Evolutionary conservation across 1,140 invertebrate genomes (phyloP).

Genomic region (Protaetia brevitarsis): DNA sequence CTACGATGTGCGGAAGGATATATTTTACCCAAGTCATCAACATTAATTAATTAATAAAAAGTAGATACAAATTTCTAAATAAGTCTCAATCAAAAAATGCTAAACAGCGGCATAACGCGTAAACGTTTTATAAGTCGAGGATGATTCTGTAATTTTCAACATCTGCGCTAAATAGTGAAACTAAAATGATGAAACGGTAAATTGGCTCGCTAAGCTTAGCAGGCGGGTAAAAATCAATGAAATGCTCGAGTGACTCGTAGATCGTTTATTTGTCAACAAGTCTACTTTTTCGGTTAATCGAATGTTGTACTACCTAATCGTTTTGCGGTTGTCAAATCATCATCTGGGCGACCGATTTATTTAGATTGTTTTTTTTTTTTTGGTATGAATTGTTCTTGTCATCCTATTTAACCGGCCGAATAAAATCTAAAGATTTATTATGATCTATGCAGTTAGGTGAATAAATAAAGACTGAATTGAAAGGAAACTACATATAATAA

Average conservation of each 20-base stretch:
- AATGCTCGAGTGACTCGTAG: neutral
- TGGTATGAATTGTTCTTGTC: too few relatives aligned
- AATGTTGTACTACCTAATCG: neutral
- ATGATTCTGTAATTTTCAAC: neutral
- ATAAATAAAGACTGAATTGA: too few relatives aligned
- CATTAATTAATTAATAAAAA: slow-evolving; percentile 11
- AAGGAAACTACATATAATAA: too few relatives aligned
- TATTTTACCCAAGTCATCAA: neutral
- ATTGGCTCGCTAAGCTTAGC: neutral
- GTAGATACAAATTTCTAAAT: neutral
- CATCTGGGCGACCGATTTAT: neutral
- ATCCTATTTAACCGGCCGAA: too few relatives aligned
- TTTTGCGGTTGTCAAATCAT: slow-evolving; percentile 14
- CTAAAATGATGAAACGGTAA: slow-evolving; percentile 12
- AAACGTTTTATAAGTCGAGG: neutral
- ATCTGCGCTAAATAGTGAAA: neutral
- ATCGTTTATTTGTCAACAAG: neutral
- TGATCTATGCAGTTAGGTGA: too few relatives aligned
- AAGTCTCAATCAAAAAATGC: neutral
- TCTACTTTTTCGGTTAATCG: neutral
- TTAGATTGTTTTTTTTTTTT: neutral
- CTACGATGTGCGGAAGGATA: neutral
- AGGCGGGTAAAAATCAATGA: slow-evolving; percentile 6
- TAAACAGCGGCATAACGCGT: neutral
- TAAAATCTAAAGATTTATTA: too few relatives aligned